These are phyloP conservation scores for Crocallis elinguaria DNA, from an alignment of 2,888 invertebrate genomes.

Conservation along the genomic window DNA sequence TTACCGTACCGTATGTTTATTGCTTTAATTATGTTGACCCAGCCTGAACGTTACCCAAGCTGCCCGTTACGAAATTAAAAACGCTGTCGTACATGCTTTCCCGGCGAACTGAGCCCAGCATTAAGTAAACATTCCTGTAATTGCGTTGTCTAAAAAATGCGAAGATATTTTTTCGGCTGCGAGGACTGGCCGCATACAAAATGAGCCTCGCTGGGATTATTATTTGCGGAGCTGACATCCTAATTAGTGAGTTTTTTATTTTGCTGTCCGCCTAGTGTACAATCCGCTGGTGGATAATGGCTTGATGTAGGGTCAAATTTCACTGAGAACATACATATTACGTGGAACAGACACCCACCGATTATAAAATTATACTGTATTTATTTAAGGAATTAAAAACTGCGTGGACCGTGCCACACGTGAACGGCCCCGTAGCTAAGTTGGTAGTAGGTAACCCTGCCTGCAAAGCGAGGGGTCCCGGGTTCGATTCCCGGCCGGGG, in stretches of 20 bases:
- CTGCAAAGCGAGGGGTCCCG: too few species aligned
- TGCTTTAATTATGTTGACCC: constrained; percentile 41
- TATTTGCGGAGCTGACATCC: constrained; percentile 79
- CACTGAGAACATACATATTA: neutral
- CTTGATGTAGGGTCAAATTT: neutral
- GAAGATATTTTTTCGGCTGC: constrained; percentile 70
- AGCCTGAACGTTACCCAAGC: constrained; percentile 36
- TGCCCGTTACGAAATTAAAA: constrained; percentile 54
- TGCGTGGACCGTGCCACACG: too few species aligned
- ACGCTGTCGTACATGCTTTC: constrained; percentile 58
- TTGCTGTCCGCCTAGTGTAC: constrained; percentile 51
- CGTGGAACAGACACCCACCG: too few species aligned
- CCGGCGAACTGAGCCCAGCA: constrained; percentile 51
- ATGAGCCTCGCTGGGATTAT: constrained; percentile 74
- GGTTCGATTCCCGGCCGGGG: too few species aligned
- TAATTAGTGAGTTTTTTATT: constrained; percentile 77
- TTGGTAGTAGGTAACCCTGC: too few species aligned
- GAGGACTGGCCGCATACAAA: constrained; percentile 71
- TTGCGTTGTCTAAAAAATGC: constrained; percentile 75
- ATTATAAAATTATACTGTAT: too few species aligned
- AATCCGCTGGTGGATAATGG: constrained; percentile 47
- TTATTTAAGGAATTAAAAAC: too few species aligned
- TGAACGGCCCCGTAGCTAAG: too few species aligned
- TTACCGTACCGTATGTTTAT: constrained; percentile 44
- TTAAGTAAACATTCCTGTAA: constrained; percentile 78